These are phyloP conservation scores for Caloenas nicobarica DNA, from an alignment of 2,113 vertebrate genomes.

Conservation along the genomic window DNA sequence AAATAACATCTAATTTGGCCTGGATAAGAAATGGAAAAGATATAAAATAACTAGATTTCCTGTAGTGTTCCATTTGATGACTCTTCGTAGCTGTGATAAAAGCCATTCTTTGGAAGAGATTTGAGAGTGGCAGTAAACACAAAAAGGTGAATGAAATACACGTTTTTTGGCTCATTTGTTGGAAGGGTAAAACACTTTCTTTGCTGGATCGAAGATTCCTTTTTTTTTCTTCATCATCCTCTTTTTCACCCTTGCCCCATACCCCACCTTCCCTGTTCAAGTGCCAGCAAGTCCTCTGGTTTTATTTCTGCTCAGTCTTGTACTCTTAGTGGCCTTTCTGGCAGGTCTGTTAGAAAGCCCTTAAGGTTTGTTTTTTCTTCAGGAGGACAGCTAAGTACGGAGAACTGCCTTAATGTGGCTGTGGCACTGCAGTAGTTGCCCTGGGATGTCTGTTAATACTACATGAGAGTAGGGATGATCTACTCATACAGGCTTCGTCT, in stretches of 20 bases:
- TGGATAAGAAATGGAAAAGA: background rate
- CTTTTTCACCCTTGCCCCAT: background rate
- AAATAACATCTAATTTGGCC: background rate
- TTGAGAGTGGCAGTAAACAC: background rate
- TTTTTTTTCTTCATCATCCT: background rate
- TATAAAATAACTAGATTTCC: background rate
- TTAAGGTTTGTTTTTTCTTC: background rate
- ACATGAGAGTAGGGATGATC: background rate
- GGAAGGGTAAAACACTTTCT: background rate
- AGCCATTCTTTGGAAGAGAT: background rate
- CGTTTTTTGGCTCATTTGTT: background rate
- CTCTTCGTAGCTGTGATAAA: background rate
- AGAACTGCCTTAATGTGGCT: background rate
- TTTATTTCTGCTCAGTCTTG: background rate
- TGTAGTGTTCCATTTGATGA: background rate
- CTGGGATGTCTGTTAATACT: background rate
- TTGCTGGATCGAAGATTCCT: background rate
- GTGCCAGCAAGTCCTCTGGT: background rate
- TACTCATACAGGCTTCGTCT: background rate
- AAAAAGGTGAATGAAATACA: background rate
- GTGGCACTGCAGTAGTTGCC: background rate
- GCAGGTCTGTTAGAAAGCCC: background rate
- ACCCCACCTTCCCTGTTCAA: background rate
- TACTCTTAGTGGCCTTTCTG: background rate
- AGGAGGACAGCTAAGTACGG: background rate